A percentile compares a stretch with the other conserved stretches of the same genome.
Evolutionary conservation across 2,888 invertebrate species (phyloP).

Genomic region (Polyommatus iphigenia): DNA sequence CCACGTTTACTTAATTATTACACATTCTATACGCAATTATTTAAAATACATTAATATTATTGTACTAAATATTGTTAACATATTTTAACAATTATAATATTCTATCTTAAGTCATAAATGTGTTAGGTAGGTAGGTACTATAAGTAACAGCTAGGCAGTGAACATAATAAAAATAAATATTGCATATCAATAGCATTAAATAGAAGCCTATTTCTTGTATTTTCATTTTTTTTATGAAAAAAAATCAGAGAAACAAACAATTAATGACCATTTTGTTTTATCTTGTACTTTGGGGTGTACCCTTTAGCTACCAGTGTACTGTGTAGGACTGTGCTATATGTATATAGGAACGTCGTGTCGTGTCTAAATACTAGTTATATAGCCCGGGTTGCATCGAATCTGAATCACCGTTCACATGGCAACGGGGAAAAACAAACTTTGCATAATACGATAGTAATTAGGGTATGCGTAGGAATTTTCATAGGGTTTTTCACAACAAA

Average conservation of each 20-base stretch:
- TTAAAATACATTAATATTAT: no score
- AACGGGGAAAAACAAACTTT: constrained; percentile 63
- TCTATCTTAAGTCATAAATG: no score
- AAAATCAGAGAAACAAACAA: constrained; percentile 24
- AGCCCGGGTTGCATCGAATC: constrained; percentile 42
- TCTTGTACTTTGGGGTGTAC: constrained; percentile 58
- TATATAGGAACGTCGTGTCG: constrained; percentile 52
- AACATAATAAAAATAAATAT: neutral
- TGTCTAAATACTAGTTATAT: constrained; percentile 56
- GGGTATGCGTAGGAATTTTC: constrained; percentile 35
- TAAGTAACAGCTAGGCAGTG: neutral
- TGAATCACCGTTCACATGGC: constrained; percentile 60
- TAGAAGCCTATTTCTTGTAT: no score
- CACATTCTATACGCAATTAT: no score
- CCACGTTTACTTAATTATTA: no score
- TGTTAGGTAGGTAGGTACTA: neutral
- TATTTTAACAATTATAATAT: no score
- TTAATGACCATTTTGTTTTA: constrained; percentile 46
- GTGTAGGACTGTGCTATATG: constrained; percentile 43
- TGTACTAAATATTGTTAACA: no score
- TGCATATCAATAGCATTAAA: neutral
- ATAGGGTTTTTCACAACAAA: constrained; percentile 50
- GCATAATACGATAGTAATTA: constrained; percentile 37
- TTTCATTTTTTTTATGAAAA: neutral
- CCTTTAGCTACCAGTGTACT: constrained; percentile 51